A percentile compares a stretch with the other conserved stretches of the same genome.
Conservation (phyloP, 2,113 vertebrate genomes). For the Trichechus manatus region DNA sequence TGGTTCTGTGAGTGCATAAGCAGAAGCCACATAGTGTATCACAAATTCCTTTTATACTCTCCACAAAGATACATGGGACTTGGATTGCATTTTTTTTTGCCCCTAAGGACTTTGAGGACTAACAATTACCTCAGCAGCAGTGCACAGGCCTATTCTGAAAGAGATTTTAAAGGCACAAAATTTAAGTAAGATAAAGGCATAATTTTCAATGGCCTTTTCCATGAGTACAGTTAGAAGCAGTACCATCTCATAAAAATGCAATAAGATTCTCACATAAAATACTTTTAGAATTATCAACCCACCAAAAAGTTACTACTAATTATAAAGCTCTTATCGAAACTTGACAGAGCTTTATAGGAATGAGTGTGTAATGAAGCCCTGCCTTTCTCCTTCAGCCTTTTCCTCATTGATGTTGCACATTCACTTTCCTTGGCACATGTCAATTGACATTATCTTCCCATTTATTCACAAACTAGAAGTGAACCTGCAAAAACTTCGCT, state of each 20-base stretch:
- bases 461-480: conserved; percentile 64
- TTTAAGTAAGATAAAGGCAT: conserved; percentile 29
- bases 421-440: not conserved
- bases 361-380: not conserved
- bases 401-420: not conserved
- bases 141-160: not conserved
- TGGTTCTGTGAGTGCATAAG: not conserved
- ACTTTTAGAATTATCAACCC: conserved; percentile 6
- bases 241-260: conserved; percentile 22
- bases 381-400: not conserved
- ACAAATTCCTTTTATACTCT: not conserved
- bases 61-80: not conserved
- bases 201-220: conserved; percentile 47
- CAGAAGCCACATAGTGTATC: conserved; percentile 7
- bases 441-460: conserved; percentile 33
- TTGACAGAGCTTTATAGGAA: not conserved
- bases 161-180: conserved; percentile 29
- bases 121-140: not conserved
- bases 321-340: conserved; percentile 53
- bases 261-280: not conserved
- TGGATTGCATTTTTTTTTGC: not conserved
- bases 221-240: not conserved
- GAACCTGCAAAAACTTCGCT: conserved; percentile 21
- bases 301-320: not conserved
- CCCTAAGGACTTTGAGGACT: not conserved